phyloP scores from a whole-genome alignment of 2,888 invertebrate species.

The Galerucella pusilla region DNA sequence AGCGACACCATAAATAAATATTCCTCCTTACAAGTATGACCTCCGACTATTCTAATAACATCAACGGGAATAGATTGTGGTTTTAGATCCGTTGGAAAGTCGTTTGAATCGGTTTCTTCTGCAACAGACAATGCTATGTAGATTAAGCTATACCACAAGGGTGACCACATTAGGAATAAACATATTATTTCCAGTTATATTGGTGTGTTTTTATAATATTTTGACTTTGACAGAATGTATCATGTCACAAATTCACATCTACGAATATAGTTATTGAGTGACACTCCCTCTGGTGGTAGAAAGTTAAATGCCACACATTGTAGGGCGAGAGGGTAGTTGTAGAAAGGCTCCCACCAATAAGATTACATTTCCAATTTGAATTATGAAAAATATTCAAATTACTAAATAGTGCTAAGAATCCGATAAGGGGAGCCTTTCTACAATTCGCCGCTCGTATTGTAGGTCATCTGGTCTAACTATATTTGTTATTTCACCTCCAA shows the following conservation, averaged over 20 bases:
- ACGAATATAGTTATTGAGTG: too few relatives aligned
- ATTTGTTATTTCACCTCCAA: too few relatives aligned
- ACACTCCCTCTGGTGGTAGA: too few relatives aligned
- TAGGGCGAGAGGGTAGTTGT: too few relatives aligned
- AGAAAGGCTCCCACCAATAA: too few relatives aligned
- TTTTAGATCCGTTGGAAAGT: not conserved
- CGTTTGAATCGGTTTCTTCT: not conserved
- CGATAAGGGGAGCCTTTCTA: too few relatives aligned
- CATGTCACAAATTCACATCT: not conserved
- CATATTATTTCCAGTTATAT: not conserved
- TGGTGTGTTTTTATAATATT: not conserved
- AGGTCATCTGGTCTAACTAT: too few relatives aligned
- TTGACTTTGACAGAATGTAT: not conserved
- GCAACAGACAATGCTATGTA: not conserved
- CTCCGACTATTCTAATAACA: not conserved
- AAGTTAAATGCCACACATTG: too few relatives aligned
- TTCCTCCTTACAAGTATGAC: not conserved
- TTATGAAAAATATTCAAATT: too few relatives aligned
- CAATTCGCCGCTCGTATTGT: too few relatives aligned
- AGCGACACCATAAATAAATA: constrained; percentile 10
- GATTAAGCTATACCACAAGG: not conserved
- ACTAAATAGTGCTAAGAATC: too few relatives aligned
- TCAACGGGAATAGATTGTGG: not conserved
- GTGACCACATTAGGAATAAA: not conserved
- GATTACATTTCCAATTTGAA: too few relatives aligned